A percentile compares a stretch with the other conserved stretches of the same genome.
phyloP scores from a whole-genome alignment of 2,797 vertebrate genomes.

The Sebastes kiyomatsui region DNA sequence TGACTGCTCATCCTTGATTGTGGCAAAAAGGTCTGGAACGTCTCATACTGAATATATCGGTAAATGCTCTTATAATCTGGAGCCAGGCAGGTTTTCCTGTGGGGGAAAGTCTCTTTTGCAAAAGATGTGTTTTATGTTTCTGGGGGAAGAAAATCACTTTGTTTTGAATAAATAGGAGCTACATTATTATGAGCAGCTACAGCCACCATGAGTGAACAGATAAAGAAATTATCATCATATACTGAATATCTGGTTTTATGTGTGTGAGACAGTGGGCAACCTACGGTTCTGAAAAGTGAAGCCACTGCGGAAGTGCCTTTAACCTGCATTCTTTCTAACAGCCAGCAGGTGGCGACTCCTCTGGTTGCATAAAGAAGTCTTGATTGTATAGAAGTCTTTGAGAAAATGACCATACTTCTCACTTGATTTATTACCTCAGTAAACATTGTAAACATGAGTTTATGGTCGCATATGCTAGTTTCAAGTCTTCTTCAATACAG shows the following conservation, averaged over 20 bases:
- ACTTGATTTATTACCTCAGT: too few species aligned
- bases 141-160: not conserved
- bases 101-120: not conserved
- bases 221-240: not conserved
- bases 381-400: too few species aligned
- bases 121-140: not conserved
- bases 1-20: not conserved
- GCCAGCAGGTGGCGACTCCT: too few species aligned
- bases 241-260: not conserved
- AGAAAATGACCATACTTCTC: too few species aligned
- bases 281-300: too few species aligned
- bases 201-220: not conserved
- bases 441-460: too few species aligned
- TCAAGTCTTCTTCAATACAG: too few species aligned
- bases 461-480: too few species aligned
- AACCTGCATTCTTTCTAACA: too few species aligned
- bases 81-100: not conserved
- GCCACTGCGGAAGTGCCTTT: too few species aligned
- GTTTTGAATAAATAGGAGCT: not conserved
- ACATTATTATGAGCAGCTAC: not conserved
- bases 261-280: too few species aligned
- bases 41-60: not conserved
- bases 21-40: not conserved
- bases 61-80: not conserved
- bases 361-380: too few species aligned